A percentile compares a stretch with the other conserved stretches of the same genome.
These are phyloP conservation scores for Neoarius graeffei DNA, from an alignment of 2,113 vertebrate species.

Conservation along the genomic window DNA sequence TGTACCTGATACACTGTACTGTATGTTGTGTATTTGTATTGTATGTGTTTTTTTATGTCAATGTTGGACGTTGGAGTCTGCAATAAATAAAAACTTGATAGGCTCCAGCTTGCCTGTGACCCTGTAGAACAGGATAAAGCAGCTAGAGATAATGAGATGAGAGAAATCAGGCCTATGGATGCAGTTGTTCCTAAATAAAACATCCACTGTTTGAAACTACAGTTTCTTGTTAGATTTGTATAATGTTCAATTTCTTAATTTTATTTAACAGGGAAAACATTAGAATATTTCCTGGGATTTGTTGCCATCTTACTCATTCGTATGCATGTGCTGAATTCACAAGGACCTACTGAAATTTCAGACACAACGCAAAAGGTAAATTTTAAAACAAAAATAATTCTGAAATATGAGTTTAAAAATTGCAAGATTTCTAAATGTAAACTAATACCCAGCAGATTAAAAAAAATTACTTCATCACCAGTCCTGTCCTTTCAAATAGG, in stretches of 20 bases:
- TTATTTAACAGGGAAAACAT: not conserved
- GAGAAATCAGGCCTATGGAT: not conserved
- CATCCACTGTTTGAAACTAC: not conserved
- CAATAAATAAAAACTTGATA: no score
- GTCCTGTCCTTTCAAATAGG: no score
- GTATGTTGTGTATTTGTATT: no score
- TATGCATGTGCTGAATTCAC: not conserved
- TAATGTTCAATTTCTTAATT: not conserved
- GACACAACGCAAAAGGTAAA: not conserved
- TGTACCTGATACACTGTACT: no score
- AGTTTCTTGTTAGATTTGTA: not conserved
- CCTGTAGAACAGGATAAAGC: no score
- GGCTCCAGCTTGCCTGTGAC: no score
- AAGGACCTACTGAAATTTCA: not conserved
- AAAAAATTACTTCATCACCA: not conserved
- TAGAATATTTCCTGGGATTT: not conserved
- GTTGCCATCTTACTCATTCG: not conserved
- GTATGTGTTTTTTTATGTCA: no score
- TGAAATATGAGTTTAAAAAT: not conserved
- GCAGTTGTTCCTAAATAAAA: not conserved
- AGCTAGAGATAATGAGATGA: no score
- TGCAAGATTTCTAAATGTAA: not conserved
- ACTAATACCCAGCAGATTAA: not conserved
- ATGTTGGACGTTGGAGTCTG: no score
- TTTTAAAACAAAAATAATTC: not conserved